Conservation (phyloP, 2,888 invertebrate genomes). For the Caenorhabditis virilis region DNA sequence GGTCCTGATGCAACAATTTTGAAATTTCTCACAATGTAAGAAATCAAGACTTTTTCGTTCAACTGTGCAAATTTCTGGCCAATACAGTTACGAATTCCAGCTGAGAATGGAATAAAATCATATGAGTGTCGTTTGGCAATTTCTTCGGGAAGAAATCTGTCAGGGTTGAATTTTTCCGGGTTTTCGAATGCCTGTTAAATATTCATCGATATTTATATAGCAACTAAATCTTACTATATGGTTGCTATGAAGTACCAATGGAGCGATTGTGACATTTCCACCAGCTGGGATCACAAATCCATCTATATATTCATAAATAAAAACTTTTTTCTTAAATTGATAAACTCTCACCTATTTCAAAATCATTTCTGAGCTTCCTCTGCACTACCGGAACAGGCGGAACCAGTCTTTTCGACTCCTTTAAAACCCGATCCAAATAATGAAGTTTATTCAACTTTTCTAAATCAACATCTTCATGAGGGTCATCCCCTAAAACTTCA, state of each 20-base stretch:
- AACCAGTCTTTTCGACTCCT: conserved; percentile 60
- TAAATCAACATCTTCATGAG: conserved; percentile 61
- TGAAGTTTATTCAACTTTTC: conserved; percentile 54
- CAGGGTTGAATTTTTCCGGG: conserved; percentile 70
- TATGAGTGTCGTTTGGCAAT: conserved; percentile 56
- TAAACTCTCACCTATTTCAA: conserved; percentile 51
- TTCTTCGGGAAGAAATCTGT: conserved; percentile 70
- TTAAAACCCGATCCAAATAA: conserved; percentile 61
- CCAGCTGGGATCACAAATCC: conserved; percentile 32
- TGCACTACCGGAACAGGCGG: conserved; percentile 62
- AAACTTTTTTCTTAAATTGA: too few relatives aligned
- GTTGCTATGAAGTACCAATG: conserved; percentile 41
- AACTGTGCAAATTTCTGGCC: conserved; percentile 70
- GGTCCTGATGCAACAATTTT: conserved; percentile 3
- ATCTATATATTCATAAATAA: too few relatives aligned
- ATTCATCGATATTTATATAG: not conserved
- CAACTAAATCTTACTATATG: not conserved
- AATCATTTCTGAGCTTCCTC: conserved; percentile 65
- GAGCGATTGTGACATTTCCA: conserved; percentile 27
- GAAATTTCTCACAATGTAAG: conserved; percentile 13
- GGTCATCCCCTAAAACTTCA: conserved; percentile 46
- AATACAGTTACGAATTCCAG: conserved; percentile 64
- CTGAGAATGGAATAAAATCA: conserved; percentile 64
- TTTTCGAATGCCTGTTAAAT: conserved; percentile 41
- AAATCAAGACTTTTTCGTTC: conserved; percentile 68